phyloP scores from a whole-genome alignment of 2,797 vertebrate genomes.

The Gephyroberyx darwinii region DNA sequence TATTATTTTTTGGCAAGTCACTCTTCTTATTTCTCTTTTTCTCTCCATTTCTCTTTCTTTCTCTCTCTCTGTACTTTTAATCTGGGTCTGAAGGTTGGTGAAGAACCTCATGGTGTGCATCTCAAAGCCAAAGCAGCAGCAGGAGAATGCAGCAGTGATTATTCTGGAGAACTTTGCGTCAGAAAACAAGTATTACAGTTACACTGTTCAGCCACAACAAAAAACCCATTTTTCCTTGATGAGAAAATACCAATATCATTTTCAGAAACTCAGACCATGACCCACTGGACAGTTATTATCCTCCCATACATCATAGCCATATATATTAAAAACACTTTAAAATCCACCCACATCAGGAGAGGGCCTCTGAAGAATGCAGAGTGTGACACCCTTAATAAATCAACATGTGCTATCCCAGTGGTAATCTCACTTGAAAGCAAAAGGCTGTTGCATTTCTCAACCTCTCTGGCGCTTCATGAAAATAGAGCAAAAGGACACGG shows the following conservation, averaged over 20 bases:
- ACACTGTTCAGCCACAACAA: slow-evolving; percentile 4
- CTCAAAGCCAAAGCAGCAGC: slow-evolving; percentile 66
- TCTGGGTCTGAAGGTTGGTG: slow-evolving; percentile 81
- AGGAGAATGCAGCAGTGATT: slow-evolving; percentile 71
- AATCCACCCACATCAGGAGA: slow-evolving; percentile 29
- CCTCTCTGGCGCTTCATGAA: slow-evolving; percentile 55
- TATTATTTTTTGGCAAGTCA: background rate
- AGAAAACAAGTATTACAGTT: slow-evolving; percentile 84
- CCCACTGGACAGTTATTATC: slow-evolving; percentile 33
- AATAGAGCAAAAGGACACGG: slow-evolving; percentile 63
- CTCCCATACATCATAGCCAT: slow-evolving; percentile 40
- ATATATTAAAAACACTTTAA: slow-evolving; percentile 53
- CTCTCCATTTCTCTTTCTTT: background rate
- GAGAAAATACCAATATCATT: slow-evolving; percentile 12
- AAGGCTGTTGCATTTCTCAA: slow-evolving; percentile 39
- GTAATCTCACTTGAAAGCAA: slow-evolving; percentile 65
- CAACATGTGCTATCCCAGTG: slow-evolving; percentile 51
- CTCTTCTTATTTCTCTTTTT: background rate
- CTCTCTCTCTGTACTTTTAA: background rate
- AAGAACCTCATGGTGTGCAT: slow-evolving; percentile 81
- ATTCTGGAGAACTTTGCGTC: slow-evolving; percentile 80
- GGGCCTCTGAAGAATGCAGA: slow-evolving; percentile 44
- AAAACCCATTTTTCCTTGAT: background rate
- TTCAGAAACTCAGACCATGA: slow-evolving; percentile 29
- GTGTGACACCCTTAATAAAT: slow-evolving; percentile 70